These are phyloP conservation scores for Gymnorhina tibicen DNA, from an alignment of 2,113 vertebrate species.

Conservation along the genomic window DNA sequence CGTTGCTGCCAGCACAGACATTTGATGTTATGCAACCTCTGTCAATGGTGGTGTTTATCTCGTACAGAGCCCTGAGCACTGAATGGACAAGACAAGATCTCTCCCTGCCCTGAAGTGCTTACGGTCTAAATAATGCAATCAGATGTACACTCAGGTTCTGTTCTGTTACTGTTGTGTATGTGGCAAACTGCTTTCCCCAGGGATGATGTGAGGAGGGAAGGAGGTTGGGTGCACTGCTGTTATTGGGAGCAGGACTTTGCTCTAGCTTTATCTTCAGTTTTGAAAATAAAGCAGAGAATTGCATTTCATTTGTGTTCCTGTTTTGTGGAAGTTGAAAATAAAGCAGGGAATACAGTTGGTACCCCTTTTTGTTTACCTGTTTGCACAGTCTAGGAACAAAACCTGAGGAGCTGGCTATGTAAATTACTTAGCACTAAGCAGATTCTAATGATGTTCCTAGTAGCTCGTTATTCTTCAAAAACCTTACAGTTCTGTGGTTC, in stretches of 20 bases:
- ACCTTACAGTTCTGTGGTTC: neutral
- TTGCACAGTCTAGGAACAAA: neutral
- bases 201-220: neutral
- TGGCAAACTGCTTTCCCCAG: neutral
- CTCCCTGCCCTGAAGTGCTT: conserved; percentile 33
- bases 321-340: neutral
- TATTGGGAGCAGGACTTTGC: neutral
- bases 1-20: neutral
- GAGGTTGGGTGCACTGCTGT: neutral
- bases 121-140: neutral
- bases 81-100: conserved; percentile 40
- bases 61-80: neutral
- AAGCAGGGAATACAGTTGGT: neutral
- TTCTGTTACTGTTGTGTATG: neutral
- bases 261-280: neutral
- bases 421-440: neutral
- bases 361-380: neutral
- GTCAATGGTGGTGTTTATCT: neutral
- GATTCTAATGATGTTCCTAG: neutral
- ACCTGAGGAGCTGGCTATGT: conserved; percentile 1
- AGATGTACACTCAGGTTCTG: neutral
- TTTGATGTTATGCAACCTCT: neutral
- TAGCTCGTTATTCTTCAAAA: neutral
- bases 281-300: neutral
- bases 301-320: neutral